Conservation (phyloP, 1,140 invertebrate species). For the Melitaea cinxia region DNA sequence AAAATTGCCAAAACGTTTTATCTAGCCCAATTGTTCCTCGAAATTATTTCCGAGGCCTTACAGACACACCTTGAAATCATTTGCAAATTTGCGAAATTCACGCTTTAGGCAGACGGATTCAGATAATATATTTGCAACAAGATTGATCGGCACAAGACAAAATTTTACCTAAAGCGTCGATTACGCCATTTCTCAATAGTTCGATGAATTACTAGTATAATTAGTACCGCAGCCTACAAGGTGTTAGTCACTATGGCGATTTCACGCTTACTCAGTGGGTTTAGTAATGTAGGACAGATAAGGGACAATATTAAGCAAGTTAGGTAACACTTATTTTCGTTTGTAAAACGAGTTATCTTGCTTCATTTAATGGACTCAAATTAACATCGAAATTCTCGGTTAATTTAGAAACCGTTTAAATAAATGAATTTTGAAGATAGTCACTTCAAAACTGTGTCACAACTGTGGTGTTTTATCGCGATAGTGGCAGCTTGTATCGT, state of each 20-base stretch:
- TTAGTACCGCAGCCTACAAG: conserved; percentile 34
- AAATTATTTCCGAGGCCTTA: too few relatives aligned
- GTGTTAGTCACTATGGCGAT: conserved; percentile 34
- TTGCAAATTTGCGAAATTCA: not conserved
- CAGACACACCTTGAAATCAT: too few relatives aligned
- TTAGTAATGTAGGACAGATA: conserved; percentile 20
- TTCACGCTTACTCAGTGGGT: conserved; percentile 20
- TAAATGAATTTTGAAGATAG: not conserved
- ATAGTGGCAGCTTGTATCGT: too few relatives aligned
- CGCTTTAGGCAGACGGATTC: not conserved
- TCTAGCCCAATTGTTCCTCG: too few relatives aligned
- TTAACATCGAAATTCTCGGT: not conserved
- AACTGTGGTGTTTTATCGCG: too few relatives aligned
- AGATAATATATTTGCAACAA: not conserved
- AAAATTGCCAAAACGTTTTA: too few relatives aligned
- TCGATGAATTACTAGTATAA: conserved; percentile 27
- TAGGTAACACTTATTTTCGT: conserved; percentile 3
- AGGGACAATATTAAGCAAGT: conserved; percentile 15
- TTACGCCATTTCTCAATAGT: conserved; percentile 11
- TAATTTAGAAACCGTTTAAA: not conserved
- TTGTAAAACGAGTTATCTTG: not conserved
- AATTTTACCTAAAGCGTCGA: not conserved
- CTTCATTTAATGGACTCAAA: not conserved
- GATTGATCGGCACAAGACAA: not conserved
- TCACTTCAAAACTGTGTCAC: too few relatives aligned